Conservation (phyloP, 92 coral and sea anemone genomes). For the Metridium senile region DNA sequence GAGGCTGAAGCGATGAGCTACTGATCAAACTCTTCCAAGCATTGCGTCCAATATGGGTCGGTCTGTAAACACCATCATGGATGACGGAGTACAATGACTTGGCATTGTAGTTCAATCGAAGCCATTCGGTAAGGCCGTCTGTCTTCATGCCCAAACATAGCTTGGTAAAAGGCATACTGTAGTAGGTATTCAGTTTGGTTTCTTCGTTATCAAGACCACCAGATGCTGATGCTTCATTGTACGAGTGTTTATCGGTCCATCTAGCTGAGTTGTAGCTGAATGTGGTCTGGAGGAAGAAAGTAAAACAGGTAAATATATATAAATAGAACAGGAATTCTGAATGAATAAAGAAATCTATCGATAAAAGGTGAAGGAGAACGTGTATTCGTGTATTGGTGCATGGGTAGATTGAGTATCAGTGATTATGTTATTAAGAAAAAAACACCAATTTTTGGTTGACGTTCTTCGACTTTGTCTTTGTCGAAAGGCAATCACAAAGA, state of each 20-base stretch:
- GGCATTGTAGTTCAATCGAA: slow-evolving; percentile 22
- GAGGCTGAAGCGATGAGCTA: slow-evolving; percentile 44
- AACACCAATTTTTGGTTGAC: no score
- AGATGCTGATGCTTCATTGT: slow-evolving; percentile 40
- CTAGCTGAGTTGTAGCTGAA: slow-evolving; percentile 33
- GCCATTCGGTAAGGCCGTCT: slow-evolving; percentile 29
- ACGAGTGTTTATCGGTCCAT: slow-evolving; percentile 33
- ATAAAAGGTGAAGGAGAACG: no score
- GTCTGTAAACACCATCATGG: slow-evolving; percentile 23
- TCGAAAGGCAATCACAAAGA: no score
- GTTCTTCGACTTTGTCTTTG: no score
- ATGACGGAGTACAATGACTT: slow-evolving; percentile 30
- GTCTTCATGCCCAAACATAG: slow-evolving; percentile 45
- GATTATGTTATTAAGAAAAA: no score
- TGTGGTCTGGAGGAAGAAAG: slow-evolving; percentile 22
- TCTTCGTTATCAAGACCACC: slow-evolving; percentile 49
- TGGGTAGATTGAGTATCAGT: no score
- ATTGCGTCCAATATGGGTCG: slow-evolving; percentile 31
- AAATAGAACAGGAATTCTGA: no score
- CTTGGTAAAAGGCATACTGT: slow-evolving; percentile 19
- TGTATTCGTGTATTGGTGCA: no score
- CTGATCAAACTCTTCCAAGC: slow-evolving; percentile 36
- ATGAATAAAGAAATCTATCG: neutral
- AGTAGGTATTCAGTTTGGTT: slow-evolving; percentile 49
- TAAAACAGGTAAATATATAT: no score